Percentiles rank a stretch among this genome's conserved stretches.
phyloP scores from a whole-genome alignment of 2,797 vertebrate genomes.

The Pterois miles region DNA sequence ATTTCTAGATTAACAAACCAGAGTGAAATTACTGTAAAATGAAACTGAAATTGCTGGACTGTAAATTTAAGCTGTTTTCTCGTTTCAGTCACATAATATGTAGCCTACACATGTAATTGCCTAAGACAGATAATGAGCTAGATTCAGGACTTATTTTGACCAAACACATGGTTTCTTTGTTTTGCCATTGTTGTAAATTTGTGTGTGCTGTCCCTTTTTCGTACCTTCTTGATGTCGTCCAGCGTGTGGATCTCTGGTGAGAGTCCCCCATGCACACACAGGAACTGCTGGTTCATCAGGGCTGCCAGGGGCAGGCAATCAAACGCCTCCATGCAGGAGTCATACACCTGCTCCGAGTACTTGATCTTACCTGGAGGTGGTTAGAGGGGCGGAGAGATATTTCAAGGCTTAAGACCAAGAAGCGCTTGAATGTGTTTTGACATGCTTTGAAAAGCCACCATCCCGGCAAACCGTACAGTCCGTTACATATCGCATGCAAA shows the following conservation, averaged over 20 bases:
- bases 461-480: slow-evolving; percentile 7
- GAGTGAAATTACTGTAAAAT: neutral
- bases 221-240: slow-evolving; percentile 88
- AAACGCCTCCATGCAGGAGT: slow-evolving; percentile 89
- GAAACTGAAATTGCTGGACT: neutral
- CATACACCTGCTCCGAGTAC: slow-evolving; percentile 89
- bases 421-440: slow-evolving; percentile 16
- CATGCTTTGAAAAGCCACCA: slow-evolving; percentile 31
- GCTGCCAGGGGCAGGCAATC: slow-evolving; percentile 88
- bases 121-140: neutral
- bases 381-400: slow-evolving; percentile 28
- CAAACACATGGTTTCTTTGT: neutral
- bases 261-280: slow-evolving; percentile 87
- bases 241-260: slow-evolving; percentile 88
- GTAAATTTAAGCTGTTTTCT: neutral
- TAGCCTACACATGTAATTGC: neutral
- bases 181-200: neutral
- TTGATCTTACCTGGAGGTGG: slow-evolving; percentile 86
- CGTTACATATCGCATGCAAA: slow-evolving; percentile 7
- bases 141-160: neutral
- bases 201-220: neutral
- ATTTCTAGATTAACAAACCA: neutral
- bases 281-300: slow-evolving; percentile 90
- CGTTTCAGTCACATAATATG: neutral
- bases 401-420: slow-evolving; percentile 44